Conservation (phyloP, 2,888 invertebrate species). For the Entomobrya multifasciata region DNA sequence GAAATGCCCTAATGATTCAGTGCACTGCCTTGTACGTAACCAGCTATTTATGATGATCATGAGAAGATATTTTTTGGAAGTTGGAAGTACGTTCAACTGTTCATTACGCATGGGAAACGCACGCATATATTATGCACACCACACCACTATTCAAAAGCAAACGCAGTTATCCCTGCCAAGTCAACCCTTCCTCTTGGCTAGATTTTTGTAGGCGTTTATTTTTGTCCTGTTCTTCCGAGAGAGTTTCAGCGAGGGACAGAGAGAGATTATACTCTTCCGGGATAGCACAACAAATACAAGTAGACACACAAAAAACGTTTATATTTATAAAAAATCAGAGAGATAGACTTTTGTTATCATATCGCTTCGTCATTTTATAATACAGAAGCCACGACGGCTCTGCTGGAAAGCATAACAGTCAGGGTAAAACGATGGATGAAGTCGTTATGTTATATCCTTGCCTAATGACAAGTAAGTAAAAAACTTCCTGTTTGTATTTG, state of each 20-base stretch:
- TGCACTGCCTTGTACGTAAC: neutral
- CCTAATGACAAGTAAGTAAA: neutral
- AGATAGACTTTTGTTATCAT: neutral
- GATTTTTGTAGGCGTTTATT: constrained; percentile 69
- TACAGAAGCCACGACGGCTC: neutral
- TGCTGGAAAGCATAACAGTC: constrained; percentile 31
- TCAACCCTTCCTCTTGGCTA: constrained; percentile 29
- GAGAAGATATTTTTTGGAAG: neutral
- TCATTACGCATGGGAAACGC: constrained; percentile 34
- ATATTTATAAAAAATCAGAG: neutral
- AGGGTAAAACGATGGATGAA: neutral
- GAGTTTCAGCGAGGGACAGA: neutral
- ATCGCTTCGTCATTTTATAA: neutral
- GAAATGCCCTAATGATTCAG: neutral
- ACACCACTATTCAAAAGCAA: neutral
- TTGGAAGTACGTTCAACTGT: constrained; percentile 3
- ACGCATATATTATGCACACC: neutral
- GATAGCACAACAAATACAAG: constrained; percentile 37
- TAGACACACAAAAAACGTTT: too few relatives aligned
- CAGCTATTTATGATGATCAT: neutral
- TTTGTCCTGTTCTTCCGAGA: constrained; percentile 59
- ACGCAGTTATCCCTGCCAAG: constrained; percentile 28
- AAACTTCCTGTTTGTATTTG: constrained; percentile 6
- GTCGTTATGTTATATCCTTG: constrained; percentile 28
- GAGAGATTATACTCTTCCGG: constrained; percentile 57